phyloP scores from a whole-genome alignment of 23 tunicate genomes.

The Oikopleura dioica region DNA sequence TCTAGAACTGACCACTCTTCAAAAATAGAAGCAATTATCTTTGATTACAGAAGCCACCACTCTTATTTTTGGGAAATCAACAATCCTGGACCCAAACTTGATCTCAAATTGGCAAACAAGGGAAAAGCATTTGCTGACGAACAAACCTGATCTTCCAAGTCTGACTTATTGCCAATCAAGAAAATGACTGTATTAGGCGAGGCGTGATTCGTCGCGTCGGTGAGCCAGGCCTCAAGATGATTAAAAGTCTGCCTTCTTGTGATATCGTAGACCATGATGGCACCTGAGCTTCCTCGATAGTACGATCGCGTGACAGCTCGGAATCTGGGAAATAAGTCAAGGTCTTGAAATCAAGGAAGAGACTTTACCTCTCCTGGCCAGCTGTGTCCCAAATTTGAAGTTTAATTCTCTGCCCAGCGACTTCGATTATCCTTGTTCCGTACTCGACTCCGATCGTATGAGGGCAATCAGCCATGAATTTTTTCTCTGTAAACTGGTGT shows the following conservation, averaged over 20 bases:
- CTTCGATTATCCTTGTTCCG: slow-evolving; percentile 94
- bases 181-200: slow-evolving; percentile 14
- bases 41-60: too few relatives aligned
- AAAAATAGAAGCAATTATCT: too few relatives aligned
- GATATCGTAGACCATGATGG: slow-evolving; percentile 96
- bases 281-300: slow-evolving; percentile 96
- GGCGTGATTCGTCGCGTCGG: slow-evolving; percentile 15
- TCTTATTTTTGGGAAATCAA: too few relatives aligned
- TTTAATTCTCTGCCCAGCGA: slow-evolving; percentile 87
- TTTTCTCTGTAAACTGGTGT: slow-evolving; percentile 93
- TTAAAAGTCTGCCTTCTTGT: slow-evolving; percentile 29
- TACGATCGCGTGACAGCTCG: slow-evolving; percentile 90
- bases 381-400: slow-evolving; percentile 98
- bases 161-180: slow-evolving; percentile 20
- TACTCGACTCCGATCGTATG: slow-evolving; percentile 98
- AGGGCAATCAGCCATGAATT: slow-evolving; percentile 98
- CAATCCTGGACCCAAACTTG: too few relatives aligned
- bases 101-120: too few relatives aligned
- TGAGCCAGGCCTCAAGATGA: slow-evolving; percentile 17
- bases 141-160: slow-evolving; percentile 17
- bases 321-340: slow-evolving; percentile 18
- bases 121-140: too few relatives aligned
- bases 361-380: slow-evolving; percentile 86
- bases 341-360: neutral
- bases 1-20: too few relatives aligned